Evolutionary conservation across 37 sponge, comb jelly and placozoan species (phyloP).

Genomic region (Cladorhizidae sp.): DNA sequence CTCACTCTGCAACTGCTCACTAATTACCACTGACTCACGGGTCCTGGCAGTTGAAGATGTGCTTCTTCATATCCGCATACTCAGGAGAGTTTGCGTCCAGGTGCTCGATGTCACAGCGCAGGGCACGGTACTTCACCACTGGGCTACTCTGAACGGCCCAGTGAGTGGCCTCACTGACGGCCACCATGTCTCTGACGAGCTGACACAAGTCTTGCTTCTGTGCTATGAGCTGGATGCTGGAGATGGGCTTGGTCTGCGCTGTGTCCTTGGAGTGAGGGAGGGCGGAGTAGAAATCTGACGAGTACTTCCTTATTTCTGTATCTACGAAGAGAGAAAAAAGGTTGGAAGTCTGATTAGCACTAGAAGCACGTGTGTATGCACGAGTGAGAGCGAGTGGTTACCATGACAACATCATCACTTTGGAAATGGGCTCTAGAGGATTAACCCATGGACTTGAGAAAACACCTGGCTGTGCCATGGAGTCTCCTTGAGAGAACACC

Average conservation of each 20-base stretch:
- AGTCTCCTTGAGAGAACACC: too few relatives aligned
- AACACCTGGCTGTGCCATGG: too few relatives aligned
- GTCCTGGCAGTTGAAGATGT: conserved; percentile 59
- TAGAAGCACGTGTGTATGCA: too few relatives aligned
- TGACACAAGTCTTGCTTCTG: conserved; percentile 92
- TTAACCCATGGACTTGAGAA: too few relatives aligned
- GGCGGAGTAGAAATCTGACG: conserved; percentile 73
- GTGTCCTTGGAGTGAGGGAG: conserved; percentile 71
- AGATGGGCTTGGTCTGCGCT: conserved; percentile 25
- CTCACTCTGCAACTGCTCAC: too few relatives aligned
- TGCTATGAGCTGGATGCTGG: conserved; percentile 58
- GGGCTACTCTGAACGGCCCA: conserved; percentile 75
- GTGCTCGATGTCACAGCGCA: conserved; percentile 80
- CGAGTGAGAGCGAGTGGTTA: too few relatives aligned
- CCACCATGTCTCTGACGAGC: conserved; percentile 85
- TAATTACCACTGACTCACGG: conserved; percentile 27
- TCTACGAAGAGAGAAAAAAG: neutral
- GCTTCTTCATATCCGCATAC: conserved; percentile 57
- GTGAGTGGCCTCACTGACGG: conserved; percentile 88
- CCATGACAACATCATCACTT: too few relatives aligned
- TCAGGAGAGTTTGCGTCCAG: conserved; percentile 61
- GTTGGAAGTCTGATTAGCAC: neutral
- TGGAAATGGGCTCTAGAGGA: too few relatives aligned
- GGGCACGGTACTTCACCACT: conserved; percentile 74
- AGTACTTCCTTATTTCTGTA: conserved; percentile 22